Conservation (phyloP, 2,888 invertebrate genomes). For the Eupithecia subumbrata region DNA sequence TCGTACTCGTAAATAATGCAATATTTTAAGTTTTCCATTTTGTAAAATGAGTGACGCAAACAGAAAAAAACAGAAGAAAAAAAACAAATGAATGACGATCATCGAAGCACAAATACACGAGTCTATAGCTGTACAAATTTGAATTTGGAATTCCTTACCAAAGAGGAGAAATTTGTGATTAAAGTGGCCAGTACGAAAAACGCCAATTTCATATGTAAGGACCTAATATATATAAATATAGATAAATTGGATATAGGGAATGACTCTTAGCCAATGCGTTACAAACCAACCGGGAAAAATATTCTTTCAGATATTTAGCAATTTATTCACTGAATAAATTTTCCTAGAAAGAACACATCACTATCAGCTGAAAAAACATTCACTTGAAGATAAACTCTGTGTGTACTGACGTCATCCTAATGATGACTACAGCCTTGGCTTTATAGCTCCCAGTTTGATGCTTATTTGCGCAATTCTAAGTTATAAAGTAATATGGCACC, state of each 20-base stretch:
- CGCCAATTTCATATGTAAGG: too few species aligned
- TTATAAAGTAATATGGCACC: neutral
- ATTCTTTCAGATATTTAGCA: neutral
- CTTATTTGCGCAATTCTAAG: neutral
- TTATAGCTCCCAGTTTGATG: neutral
- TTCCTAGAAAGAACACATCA: conserved; percentile 14
- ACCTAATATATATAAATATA: too few species aligned
- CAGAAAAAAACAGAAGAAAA: too few species aligned
- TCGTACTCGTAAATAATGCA: too few species aligned
- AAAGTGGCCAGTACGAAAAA: too few species aligned
- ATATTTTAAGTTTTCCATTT: too few species aligned
- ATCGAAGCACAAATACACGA: too few species aligned
- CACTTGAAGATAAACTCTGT: conserved; percentile 21
- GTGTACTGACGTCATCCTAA: conserved; percentile 37
- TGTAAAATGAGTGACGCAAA: too few species aligned
- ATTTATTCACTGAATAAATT: neutral
- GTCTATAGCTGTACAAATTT: too few species aligned
- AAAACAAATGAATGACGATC: too few species aligned
- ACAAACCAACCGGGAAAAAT: neutral
- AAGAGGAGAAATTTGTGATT: too few species aligned
- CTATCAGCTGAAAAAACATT: conserved; percentile 49
- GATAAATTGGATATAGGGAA: neutral
- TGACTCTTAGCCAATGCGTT: neutral
- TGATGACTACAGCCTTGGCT: conserved; percentile 31
- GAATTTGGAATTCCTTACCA: too few species aligned